These are phyloP conservation scores for Taurulus bubalis DNA, from an alignment of 2,113 vertebrate genomes.

Conservation along the genomic window DNA sequence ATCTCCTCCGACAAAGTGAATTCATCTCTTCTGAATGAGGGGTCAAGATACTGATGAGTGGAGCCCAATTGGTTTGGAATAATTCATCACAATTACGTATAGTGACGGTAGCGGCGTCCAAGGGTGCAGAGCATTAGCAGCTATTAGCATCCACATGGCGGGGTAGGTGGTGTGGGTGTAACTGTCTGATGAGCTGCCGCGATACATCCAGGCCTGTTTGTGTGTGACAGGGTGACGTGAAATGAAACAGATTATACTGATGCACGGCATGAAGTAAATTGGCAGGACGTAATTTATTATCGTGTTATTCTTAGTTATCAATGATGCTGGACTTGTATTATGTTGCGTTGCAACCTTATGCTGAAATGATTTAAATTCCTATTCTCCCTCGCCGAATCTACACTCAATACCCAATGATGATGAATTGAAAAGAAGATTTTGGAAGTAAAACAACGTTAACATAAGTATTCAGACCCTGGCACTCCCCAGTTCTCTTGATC, in stretches of 20 bases:
- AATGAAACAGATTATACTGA: constrained; percentile 17
- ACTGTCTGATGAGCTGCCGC: constrained; percentile 45
- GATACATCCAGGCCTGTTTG: constrained; percentile 47
- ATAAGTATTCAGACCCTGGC: neutral
- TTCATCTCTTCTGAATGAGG: constrained; percentile 63
- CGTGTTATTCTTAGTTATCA: neutral
- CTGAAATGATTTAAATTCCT: neutral
- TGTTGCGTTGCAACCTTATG: neutral
- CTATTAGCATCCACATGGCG: constrained; percentile 36
- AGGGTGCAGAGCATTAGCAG: constrained; percentile 32
- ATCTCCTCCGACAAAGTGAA: constrained; percentile 68
- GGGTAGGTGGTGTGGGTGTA: constrained; percentile 2
- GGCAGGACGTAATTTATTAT: constrained; percentile 14
- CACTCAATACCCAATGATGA: neutral
- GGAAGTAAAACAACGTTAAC: neutral
- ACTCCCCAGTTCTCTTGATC: neutral
- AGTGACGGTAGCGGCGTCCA: constrained; percentile 15
- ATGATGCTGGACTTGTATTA: neutral
- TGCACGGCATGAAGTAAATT: constrained; percentile 17
- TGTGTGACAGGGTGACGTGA: constrained; percentile 20
- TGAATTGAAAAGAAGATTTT: neutral
- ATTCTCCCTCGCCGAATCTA: neutral
- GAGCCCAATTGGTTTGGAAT: constrained; percentile 38
- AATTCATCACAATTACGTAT: constrained; percentile 74
- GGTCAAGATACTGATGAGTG: constrained; percentile 57